These are phyloP conservation scores for Corbicula japonica DNA, from an alignment of 2,888 invertebrate species.

Conservation along the genomic window DNA sequence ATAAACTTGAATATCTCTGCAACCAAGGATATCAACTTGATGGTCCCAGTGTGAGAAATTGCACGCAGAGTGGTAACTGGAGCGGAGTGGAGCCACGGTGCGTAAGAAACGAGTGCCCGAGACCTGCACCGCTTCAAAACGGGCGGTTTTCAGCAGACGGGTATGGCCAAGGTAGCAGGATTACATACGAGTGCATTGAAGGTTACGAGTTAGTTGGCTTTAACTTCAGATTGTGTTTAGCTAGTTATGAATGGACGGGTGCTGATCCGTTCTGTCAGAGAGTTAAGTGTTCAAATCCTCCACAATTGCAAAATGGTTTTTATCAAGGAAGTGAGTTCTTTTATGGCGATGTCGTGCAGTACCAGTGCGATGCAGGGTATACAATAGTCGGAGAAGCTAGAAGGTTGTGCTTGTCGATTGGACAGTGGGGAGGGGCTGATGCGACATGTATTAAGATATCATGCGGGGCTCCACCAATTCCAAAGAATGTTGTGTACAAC, in stretches of 20 bases:
- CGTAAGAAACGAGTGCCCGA: conserved; percentile 71
- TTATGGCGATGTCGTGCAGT: conserved; percentile 70
- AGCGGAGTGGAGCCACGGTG: conserved; percentile 80
- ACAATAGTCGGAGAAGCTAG: conserved; percentile 62
- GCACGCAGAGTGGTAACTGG: conserved; percentile 82
- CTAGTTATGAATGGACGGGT: conserved; percentile 74
- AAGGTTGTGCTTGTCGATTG: conserved; percentile 73
- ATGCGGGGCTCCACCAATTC: conserved; percentile 60
- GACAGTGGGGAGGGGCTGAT: conserved; percentile 70
- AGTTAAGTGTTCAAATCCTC: conserved; percentile 66
- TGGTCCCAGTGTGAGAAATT: conserved; percentile 76
- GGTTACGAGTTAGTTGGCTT: conserved; percentile 75
- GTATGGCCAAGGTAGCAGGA: conserved; percentile 54
- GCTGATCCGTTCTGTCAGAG: conserved; percentile 69
- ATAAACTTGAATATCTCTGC: conserved; percentile 66
- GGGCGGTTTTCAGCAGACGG: conserved; percentile 56
- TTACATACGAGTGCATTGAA: conserved; percentile 74
- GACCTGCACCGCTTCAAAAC: conserved; percentile 68
- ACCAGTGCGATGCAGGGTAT: conserved; percentile 77
- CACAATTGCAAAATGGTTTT: conserved; percentile 58
- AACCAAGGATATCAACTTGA: conserved; percentile 71
- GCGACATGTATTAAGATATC: conserved; percentile 63
- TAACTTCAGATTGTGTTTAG: conserved; percentile 71
- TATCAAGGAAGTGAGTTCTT: conserved; percentile 49
- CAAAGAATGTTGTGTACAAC: conserved; percentile 47